These are phyloP conservation scores for Anthrax anthrax DNA, from an alignment of 2,888 invertebrate genomes.

Conservation along the genomic window DNA sequence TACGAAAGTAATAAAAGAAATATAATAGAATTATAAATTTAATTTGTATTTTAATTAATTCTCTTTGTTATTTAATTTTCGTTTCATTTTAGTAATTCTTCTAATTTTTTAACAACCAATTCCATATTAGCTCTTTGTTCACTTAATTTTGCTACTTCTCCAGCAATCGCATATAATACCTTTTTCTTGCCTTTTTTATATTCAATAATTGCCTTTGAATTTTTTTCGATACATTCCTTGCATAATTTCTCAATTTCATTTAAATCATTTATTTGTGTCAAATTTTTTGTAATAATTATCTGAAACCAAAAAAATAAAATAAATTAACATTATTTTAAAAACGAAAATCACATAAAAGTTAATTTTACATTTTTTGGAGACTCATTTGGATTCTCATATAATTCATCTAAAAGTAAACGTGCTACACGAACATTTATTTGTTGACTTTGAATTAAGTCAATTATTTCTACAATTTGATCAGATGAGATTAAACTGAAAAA, in stretches of 20 bases:
- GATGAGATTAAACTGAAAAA: slow-evolving; percentile 37
- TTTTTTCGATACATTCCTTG: slow-evolving; percentile 43
- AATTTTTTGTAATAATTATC: slow-evolving; percentile 48
- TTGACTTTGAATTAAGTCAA: slow-evolving; percentile 43
- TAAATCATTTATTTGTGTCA: slow-evolving; percentile 48
- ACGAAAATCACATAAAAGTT: slow-evolving; percentile 1
- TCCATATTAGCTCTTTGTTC: slow-evolving; percentile 54
- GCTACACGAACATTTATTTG: slow-evolving; percentile 48
- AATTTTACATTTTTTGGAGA: slow-evolving; percentile 26
- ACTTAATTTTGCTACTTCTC: slow-evolving; percentile 43
- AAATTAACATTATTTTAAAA: slow-evolving; percentile 10
- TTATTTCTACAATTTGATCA: slow-evolving; percentile 44
- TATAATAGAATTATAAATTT: too few species aligned
- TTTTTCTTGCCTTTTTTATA: slow-evolving; percentile 57
- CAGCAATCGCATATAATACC: slow-evolving; percentile 49
- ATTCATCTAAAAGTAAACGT: slow-evolving; percentile 37
- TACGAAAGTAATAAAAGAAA: slow-evolving; percentile 13
- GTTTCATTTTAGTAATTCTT: slow-evolving; percentile 43
- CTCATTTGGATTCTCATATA: slow-evolving; percentile 31
- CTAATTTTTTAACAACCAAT: slow-evolving; percentile 43
- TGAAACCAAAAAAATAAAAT: slow-evolving; percentile 20
- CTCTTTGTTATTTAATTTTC: too few species aligned
- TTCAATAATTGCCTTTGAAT: slow-evolving; percentile 49
- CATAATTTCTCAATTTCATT: slow-evolving; percentile 46
- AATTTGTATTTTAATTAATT: neutral